Base-by-base conservation (phyloP, 2,113 vertebrate species). In the Tricholaema leucomelas region DNA sequence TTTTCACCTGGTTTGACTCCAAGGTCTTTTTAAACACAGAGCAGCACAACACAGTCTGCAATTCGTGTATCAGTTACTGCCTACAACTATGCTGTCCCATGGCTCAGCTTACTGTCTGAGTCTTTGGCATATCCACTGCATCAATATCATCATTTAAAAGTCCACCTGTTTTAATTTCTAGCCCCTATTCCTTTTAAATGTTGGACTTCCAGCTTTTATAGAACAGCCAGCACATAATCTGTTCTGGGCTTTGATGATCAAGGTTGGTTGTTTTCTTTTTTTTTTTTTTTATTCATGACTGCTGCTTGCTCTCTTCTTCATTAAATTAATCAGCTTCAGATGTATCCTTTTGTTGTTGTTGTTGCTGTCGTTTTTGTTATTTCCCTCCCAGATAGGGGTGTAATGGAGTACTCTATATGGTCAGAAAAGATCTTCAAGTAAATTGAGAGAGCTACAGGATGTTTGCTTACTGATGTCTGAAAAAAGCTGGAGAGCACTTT, bases 381-480 rank as follows among this genome's bases (percentile, higher is more conserved):
- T 86, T 84, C 9, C 17, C 72, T 88, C 35, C 54, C 28, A 61
- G 25, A 54, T 35, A 85, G 21, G 38, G 16, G 55, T 78, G 17
- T 40, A 40, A 50, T 5, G 85, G 71, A 55, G 64, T 19, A 63
- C 42, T 91, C 31, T 55, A 38, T 30, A 79, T 23, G 36, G 72
- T 67, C 75, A 94, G 78, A 55, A 87, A 89, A 85, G 36, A 66
- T 42, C 71, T 67, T 73, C 89, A 80, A 81, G 35, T 71, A 63
- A 87, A 90, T 50, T 0, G 0, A 60, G 69, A 63, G 38, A 65
- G 56, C 46, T 87, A 44, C 64, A 92, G 60, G 71, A 74, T 77
- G 15, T 88, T 91, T 88, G 60, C 38, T 87, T 31, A 46, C 19
- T 6, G 2, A 75, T 28, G 40, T 48, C 76, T 87, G 31, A 82